Conservation (phyloP, 2,113 vertebrate genomes). For the Otolemur garnettii region DNA sequence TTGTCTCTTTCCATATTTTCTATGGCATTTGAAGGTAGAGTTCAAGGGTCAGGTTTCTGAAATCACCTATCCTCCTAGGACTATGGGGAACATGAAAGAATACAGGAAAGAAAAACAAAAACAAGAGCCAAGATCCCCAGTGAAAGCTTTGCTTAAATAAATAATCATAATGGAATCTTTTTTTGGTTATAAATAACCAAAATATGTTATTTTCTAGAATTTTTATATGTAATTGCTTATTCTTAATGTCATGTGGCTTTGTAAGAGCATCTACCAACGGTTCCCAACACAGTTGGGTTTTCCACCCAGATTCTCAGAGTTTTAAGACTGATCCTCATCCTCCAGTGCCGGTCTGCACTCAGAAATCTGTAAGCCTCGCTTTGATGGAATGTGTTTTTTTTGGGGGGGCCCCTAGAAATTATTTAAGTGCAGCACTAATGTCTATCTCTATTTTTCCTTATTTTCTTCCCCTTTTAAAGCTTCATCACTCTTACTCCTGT, state of each 20-base stretch:
- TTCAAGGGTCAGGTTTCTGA: neutral
- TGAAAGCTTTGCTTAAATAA: neutral
- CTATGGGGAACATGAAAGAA: neutral
- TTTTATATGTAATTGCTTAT: neutral
- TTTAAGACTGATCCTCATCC: neutral
- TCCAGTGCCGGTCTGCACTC: neutral
- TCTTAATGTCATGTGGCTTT: neutral
- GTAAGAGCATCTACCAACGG: neutral
- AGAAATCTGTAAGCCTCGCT: neutral
- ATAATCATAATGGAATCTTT: neutral
- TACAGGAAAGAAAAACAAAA: neutral
- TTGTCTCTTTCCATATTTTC: neutral
- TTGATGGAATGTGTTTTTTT: neutral
- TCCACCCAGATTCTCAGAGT: neutral
- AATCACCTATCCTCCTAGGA: neutral
- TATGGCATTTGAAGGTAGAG: too few species aligned
- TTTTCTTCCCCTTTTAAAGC: neutral
- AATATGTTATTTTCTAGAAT: neutral
- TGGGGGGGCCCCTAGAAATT: neutral
- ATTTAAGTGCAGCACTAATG: neutral
- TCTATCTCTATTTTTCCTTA: neutral
- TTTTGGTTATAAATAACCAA: neutral
- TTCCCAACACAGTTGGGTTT: neutral
- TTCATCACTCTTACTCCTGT: neutral
- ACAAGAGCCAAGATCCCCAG: accelerated